Conservation (phyloP, 1,140 invertebrate species). For the Caenorhabditis brenneri region DNA sequence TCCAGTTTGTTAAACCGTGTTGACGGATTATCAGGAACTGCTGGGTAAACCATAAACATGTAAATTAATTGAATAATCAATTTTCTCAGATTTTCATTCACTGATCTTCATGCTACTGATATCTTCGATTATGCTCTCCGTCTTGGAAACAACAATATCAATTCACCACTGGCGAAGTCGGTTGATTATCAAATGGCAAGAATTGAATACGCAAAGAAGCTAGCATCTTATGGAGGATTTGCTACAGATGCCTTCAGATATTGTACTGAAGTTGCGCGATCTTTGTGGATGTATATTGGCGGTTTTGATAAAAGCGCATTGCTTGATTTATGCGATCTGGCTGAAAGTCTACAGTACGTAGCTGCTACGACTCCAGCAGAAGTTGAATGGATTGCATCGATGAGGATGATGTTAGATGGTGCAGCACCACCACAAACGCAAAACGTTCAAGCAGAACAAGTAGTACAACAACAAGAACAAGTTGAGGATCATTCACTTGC, state of each 20-base stretch:
- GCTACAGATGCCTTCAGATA: conserved; percentile 49
- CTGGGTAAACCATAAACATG: background rate
- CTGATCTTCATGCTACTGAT: conserved; percentile 53
- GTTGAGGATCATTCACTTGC: conserved; percentile 1
- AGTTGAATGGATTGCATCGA: conserved; percentile 7
- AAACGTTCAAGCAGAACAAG: background rate
- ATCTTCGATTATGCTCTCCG: conserved; percentile 51
- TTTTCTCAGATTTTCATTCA: conserved; percentile 45
- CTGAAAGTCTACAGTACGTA: conserved; percentile 14
- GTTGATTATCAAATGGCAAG: conserved; percentile 39
- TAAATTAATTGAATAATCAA: background rate
- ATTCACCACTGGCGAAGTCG: conserved; percentile 16
- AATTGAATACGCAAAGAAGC: conserved; percentile 46
- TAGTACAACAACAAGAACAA: background rate
- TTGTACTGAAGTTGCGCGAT: conserved; percentile 36
- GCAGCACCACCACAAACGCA: background rate
- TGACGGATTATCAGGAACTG: background rate
- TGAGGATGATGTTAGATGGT: conserved; percentile 1
- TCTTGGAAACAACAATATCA: background rate
- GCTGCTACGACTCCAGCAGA: background rate
- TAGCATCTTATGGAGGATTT: conserved; percentile 50
- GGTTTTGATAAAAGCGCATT: background rate
- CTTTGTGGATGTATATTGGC: background rate
- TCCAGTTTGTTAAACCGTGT: background rate
- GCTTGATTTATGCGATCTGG: conserved; percentile 27